A percentile compares a stretch with the other conserved stretches of the same genome.
These are phyloP conservation scores for Aphaenogaster ashmeadi DNA, from an alignment of 1,140 invertebrate genomes.

Conservation along the genomic window DNA sequence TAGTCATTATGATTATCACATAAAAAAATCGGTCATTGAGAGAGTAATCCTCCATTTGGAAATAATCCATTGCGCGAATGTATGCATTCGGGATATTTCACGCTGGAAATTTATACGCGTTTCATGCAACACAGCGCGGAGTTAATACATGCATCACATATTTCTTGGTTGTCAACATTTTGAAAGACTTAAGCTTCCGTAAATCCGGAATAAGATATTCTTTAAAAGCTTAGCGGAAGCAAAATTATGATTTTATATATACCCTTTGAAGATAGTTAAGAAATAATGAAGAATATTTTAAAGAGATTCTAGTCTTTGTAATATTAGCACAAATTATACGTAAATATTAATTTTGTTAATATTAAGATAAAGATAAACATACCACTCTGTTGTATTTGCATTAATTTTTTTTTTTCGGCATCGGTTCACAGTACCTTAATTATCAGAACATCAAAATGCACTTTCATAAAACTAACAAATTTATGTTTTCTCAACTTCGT, in stretches of 20 bases:
- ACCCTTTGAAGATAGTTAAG: not conserved
- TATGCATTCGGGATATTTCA: constrained; percentile 14
- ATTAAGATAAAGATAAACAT: not conserved
- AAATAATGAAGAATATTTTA: not conserved
- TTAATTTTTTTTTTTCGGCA: not conserved
- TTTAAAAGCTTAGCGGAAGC: not conserved
- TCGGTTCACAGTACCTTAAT: not conserved
- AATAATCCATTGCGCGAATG: constrained; percentile 24
- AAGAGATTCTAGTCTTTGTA: not conserved
- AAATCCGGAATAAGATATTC: constrained; percentile 14
- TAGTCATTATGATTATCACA: not conserved
- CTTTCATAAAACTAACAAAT: constrained; percentile 10
- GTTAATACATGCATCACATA: constrained; percentile 33
- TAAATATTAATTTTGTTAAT: constrained; percentile 5
- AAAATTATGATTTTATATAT: not conserved
- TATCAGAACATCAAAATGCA: constrained; percentile 34
- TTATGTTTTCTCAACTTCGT: constrained; percentile 16
- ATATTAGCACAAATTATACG: not conserved
- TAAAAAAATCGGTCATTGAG: not conserved
- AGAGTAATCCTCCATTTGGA: constrained; percentile 22
- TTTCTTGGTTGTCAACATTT: constrained; percentile 36
- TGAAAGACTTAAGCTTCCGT: constrained; percentile 3
- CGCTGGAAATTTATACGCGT: not conserved
- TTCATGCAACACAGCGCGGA: not conserved
- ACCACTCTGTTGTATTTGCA: not conserved